phyloP scores from a whole-genome alignment of 2,888 invertebrate species.

The Tyria jacobaeae region DNA sequence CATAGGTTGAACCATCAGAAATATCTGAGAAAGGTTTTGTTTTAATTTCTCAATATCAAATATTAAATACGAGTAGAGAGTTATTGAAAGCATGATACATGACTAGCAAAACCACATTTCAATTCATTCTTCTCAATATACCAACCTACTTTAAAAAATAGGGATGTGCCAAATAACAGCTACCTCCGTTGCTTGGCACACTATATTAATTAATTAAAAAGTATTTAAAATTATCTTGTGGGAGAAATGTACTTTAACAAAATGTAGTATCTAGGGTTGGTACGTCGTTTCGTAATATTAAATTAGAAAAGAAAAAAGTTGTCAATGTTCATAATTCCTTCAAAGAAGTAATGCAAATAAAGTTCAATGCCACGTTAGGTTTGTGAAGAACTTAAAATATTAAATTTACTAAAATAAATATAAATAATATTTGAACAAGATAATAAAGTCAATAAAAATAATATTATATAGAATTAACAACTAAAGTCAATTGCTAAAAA shows the following conservation, averaged over 20 bases:
- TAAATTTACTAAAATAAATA: neutral
- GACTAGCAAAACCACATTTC: constrained; percentile 31
- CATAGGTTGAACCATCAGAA: neutral
- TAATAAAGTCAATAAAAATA: neutral
- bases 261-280: no score
- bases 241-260: no score
- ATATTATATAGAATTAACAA: neutral
- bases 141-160: constrained; percentile 20
- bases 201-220: no score
- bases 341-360: no score
- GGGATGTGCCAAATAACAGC: constrained; percentile 27
- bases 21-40: no score
- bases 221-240: no score
- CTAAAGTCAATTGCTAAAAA: neutral
- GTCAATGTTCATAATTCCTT: no score
- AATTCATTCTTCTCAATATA: constrained; percentile 38
- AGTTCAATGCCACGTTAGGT: no score
- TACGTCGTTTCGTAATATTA: no score
- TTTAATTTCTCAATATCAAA: constrained; percentile 31
- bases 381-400: neutral
- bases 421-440: neutral
- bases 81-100: constrained; percentile 49
- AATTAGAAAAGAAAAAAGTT: no score
- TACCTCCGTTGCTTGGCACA: no score
- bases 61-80: constrained; percentile 32